Percentiles rank a stretch among this genome's conserved stretches.
These are phyloP conservation scores for Pedetes capensis DNA, from an alignment of 2,113 vertebrate genomes.

Conservation along the genomic window DNA sequence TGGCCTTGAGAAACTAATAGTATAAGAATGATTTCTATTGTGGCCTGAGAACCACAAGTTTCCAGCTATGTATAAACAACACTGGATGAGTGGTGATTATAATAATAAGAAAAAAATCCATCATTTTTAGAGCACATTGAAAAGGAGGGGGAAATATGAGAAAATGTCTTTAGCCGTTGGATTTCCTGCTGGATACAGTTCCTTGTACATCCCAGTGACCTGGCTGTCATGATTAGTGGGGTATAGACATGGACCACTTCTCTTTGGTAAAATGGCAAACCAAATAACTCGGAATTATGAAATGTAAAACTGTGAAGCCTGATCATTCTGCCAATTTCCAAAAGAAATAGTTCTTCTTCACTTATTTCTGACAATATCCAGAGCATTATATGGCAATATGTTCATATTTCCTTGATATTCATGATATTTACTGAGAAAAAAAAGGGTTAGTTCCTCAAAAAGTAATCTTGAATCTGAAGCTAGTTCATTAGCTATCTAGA, in stretches of 20 bases:
- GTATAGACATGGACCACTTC: background rate
- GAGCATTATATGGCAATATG: background rate
- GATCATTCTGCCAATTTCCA: background rate
- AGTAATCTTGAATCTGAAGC: background rate
- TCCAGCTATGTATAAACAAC: background rate
- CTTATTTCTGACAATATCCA: background rate
- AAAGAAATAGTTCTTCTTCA: background rate
- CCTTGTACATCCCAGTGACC: background rate
- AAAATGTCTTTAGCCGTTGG: background rate
- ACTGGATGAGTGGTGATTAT: background rate
- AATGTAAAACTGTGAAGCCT: background rate
- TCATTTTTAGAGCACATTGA: background rate
- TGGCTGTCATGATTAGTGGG: no score
- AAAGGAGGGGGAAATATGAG: background rate
- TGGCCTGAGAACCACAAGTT: background rate
- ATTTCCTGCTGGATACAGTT: background rate
- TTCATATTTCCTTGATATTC: background rate
- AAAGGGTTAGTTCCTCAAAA: background rate
- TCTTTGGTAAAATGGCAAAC: background rate
- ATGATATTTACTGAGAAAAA: constrained; percentile 19
- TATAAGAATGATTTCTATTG: background rate
- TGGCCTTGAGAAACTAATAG: background rate
- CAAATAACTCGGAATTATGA: background rate
- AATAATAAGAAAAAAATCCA: background rate
- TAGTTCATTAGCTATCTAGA: background rate